phyloP scores from a whole-genome alignment of 1,140 invertebrate genomes.

The Drosophila saltans region DNA sequence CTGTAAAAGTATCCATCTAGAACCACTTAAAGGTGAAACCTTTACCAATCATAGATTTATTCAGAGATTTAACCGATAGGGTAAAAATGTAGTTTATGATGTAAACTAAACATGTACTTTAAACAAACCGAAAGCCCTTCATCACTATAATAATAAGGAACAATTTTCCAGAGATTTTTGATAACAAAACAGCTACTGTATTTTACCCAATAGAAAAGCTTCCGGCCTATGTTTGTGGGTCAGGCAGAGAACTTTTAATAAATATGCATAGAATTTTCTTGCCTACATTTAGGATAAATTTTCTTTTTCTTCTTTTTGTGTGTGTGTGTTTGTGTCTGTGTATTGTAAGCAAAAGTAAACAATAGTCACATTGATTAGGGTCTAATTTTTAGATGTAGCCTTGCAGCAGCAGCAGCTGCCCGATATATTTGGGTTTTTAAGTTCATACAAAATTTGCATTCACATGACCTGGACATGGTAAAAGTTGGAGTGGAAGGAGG shows the following conservation, averaged over 20 bases:
- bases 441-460: constrained; percentile 59
- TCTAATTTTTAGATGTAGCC: constrained; percentile 53
- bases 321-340: constrained; percentile 6
- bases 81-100: not conserved
- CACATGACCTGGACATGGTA: constrained; percentile 18
- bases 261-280: constrained; percentile 24
- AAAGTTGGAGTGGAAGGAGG: not conserved
- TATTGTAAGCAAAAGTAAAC: constrained; percentile 46
- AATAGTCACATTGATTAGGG: constrained; percentile 63
- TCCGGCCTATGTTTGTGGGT: not conserved
- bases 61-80: too few species aligned
- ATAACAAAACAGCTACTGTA: constrained; percentile 28
- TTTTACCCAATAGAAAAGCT: constrained; percentile 18
- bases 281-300: constrained; percentile 11
- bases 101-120: too few species aligned
- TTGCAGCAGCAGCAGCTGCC: constrained; percentile 18
- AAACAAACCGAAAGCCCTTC: not conserved
- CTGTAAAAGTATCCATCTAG: too few species aligned
- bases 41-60: too few species aligned
- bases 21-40: too few species aligned
- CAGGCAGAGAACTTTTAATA: constrained; percentile 18
- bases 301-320: constrained; percentile 1
- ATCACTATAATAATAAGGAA: constrained; percentile 1
- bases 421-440: constrained; percentile 8
- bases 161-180: constrained; percentile 1